Evolutionary conservation across 2,888 invertebrate species (phyloP).

Genomic region (Amiota mariae): DNA sequence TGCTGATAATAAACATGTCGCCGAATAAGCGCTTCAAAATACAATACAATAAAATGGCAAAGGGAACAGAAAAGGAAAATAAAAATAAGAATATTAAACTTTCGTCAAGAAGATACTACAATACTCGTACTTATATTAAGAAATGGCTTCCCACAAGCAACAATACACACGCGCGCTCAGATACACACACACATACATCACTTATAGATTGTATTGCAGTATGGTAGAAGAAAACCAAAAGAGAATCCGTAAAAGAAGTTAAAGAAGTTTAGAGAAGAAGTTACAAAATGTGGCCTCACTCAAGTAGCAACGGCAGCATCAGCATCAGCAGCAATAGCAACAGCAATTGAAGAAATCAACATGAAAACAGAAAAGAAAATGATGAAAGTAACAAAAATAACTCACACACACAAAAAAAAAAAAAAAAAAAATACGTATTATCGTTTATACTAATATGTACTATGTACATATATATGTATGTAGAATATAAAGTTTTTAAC

Average conservation of each 20-base stretch:
- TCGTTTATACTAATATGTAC: background rate
- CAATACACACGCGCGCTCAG: too few species aligned
- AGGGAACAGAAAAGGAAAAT: slow-evolving; percentile 35
- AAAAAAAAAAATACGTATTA: too few species aligned
- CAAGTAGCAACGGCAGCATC: background rate
- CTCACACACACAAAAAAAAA: too few species aligned
- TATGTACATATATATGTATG: too few species aligned
- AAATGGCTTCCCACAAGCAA: too few species aligned
- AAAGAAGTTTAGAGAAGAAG: too few species aligned
- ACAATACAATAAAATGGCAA: slow-evolving; percentile 53
- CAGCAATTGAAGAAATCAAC: background rate
- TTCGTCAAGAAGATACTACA: too few species aligned
- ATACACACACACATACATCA: too few species aligned
- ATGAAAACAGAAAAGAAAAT: background rate
- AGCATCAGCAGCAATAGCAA: too few species aligned
- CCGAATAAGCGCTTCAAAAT: slow-evolving; percentile 60
- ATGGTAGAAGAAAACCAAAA: background rate
- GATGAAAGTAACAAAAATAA: slow-evolving; percentile 1
- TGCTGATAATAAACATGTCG: slow-evolving; percentile 19
- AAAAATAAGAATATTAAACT: background rate
- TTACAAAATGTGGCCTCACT: too few species aligned
- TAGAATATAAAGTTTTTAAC: slow-evolving; percentile 8
- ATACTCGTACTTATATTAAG: too few species aligned
- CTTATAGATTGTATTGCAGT: too few species aligned
- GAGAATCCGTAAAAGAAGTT: background rate